Percentiles rank a stretch among this genome's conserved stretches.
phyloP scores from a whole-genome alignment of 1,140 invertebrate species.

The Drosophila punjabiensis region DNA sequence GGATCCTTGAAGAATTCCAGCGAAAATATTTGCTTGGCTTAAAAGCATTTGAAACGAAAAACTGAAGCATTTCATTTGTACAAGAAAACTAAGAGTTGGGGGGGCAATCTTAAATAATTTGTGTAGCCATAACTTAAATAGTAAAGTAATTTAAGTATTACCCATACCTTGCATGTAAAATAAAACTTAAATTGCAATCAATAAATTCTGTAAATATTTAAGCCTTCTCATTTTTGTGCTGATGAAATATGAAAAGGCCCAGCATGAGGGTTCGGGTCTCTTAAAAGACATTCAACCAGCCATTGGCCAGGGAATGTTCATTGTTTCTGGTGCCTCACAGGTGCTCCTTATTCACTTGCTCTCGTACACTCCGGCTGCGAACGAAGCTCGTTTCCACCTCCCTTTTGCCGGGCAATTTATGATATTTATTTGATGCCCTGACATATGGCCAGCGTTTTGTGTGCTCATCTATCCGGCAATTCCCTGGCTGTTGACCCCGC shows the following conservation, averaged over 20 bases:
- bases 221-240: conserved; percentile 4
- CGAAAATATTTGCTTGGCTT: not conserved
- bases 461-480: conserved; percentile 71
- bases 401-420: conserved; percentile 61
- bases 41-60: not conserved
- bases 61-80: not conserved
- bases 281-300: conserved; percentile 6
- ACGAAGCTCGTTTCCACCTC: not conserved
- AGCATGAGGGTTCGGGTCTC: no score
- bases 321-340: conserved; percentile 25
- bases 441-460: conserved; percentile 75
- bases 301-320: conserved; percentile 35
- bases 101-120: not conserved
- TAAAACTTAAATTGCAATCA: conserved; percentile 36
- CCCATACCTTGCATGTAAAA: not conserved
- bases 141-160: not conserved
- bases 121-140: not conserved
- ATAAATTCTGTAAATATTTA: conserved; percentile 49
- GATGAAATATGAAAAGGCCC: conserved; percentile 5
- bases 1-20: not conserved
- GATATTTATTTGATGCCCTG: conserved; percentile 73
- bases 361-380: conserved; percentile 21
- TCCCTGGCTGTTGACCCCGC: conserved; percentile 64
- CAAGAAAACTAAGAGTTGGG: not conserved
- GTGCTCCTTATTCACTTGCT: conserved; percentile 11